Conservation (phyloP, 2,797 vertebrate genomes). For the Ispidina lecontei region DNA sequence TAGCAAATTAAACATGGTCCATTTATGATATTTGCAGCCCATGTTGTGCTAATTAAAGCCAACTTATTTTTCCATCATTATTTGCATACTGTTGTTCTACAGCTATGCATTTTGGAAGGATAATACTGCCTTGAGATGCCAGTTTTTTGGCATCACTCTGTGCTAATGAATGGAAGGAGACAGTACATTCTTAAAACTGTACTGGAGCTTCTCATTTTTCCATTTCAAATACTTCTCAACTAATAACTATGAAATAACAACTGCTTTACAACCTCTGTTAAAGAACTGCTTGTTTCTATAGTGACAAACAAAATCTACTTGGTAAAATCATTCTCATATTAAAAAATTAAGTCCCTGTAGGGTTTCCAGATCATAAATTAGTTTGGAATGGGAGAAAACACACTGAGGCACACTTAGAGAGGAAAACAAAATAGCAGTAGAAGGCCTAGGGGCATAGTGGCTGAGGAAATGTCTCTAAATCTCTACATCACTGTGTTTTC, state of each 20-base stretch:
- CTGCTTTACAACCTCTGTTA: background rate
- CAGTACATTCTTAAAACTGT: slow-evolving; percentile 25
- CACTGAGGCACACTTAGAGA: background rate
- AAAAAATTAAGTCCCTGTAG: background rate
- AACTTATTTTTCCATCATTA: slow-evolving; percentile 20
- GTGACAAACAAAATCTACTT: background rate
- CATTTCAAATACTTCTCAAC: slow-evolving; percentile 35
- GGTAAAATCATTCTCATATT: background rate
- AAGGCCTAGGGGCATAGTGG: background rate
- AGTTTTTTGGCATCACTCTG: background rate
- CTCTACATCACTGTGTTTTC: background rate
- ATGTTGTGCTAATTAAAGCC: slow-evolving; percentile 2
- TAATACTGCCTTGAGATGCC: background rate
- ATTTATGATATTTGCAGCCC: background rate
- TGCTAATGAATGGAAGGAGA: slow-evolving; percentile 32
- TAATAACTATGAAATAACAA: slow-evolving; percentile 25
- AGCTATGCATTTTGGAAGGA: background rate
- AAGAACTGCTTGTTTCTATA: slow-evolving; percentile 19
- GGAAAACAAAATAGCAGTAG: background rate
- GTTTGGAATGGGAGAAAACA: background rate
- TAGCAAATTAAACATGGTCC: background rate
- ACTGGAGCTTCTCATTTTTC: slow-evolving; percentile 29
- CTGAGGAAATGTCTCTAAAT: background rate
- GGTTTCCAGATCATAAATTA: background rate
- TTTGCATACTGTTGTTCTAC: slow-evolving; percentile 7